phyloP scores from a whole-genome alignment of 2,113 vertebrate species.

The Xiphorhynchus elegans region DNA sequence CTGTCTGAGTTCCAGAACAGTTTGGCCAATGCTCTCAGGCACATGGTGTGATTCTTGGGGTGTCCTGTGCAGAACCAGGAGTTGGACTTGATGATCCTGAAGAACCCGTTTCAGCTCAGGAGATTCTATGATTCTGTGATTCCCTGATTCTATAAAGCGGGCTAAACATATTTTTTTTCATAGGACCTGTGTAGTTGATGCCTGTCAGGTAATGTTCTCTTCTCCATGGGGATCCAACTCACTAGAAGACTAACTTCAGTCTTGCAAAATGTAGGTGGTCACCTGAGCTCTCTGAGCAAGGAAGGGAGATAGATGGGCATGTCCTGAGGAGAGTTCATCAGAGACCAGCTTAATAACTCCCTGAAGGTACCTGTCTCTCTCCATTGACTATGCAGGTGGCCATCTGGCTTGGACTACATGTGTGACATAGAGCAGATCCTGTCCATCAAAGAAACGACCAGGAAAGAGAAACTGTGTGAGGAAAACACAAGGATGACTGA shows the following conservation, averaged over 20 bases:
- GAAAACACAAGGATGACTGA: neutral
- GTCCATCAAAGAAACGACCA: neutral
- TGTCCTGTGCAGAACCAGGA: neutral
- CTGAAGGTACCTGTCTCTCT: neutral
- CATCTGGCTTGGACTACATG: neutral
- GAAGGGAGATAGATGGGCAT: neutral
- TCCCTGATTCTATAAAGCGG: neutral
- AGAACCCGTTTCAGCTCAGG: neutral
- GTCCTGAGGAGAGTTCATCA: neutral
- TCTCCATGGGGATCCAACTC: neutral
- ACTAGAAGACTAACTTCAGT: neutral
- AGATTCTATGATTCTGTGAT: neutral
- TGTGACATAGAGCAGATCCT: fast-evolving
- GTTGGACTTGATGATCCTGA: neutral
- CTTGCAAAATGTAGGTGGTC: neutral
- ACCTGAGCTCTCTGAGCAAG: neutral
- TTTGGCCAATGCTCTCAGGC: neutral
- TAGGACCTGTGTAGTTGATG: neutral
- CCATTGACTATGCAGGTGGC: fast-evolving
- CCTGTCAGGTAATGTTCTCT: neutral
- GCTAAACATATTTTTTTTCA: neutral
- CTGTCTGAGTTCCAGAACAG: neutral
- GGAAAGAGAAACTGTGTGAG: neutral
- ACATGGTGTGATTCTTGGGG: neutral
- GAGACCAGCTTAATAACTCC: neutral